These are phyloP conservation scores for Galeopsomyia nigrocyanea DNA, from an alignment of 2,888 invertebrate genomes.

Conservation along the genomic window DNA sequence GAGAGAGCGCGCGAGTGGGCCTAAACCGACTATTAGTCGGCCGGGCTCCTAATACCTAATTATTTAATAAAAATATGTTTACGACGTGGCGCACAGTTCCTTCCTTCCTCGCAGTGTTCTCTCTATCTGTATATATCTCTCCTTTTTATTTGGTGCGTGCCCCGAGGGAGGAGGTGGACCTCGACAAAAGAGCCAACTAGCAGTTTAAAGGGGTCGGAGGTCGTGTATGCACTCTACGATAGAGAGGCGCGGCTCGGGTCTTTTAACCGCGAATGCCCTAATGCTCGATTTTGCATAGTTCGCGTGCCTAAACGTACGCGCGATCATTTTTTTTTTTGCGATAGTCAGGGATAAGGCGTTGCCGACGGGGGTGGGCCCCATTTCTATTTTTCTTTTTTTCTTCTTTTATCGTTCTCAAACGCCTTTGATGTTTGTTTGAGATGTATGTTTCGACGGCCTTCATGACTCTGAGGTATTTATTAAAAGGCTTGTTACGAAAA, in stretches of 20 bases:
- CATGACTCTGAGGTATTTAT: background rate
- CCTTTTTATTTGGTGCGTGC: conserved; percentile 26
- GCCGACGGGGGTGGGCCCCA: background rate
- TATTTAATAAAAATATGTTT: conserved; percentile 70
- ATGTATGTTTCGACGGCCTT: background rate
- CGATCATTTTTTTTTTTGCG: conserved; percentile 7
- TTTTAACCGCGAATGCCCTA: conserved; percentile 49
- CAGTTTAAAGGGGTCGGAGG: conserved; percentile 63
- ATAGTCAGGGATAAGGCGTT: conserved; percentile 20
- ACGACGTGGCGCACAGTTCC: conserved; percentile 66
- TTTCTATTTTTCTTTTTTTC: too few relatives aligned
- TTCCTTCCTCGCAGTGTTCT: conserved; percentile 41
- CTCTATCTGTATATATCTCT: conserved; percentile 9
- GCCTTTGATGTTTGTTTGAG: conserved; percentile 5
- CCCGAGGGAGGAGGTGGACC: conserved; percentile 48
- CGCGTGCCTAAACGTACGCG: conserved; percentile 20
- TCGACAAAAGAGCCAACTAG: background rate
- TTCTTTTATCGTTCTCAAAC: conserved; percentile 9
- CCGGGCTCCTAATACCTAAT: conserved; percentile 63
- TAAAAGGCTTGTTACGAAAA: too few relatives aligned
- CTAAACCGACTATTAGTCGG: conserved; percentile 43
- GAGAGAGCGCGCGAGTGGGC: conserved; percentile 3
- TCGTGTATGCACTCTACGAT: conserved; percentile 51
- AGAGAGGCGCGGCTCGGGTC: conserved; percentile 26
- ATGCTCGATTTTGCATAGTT: conserved; percentile 35